phyloP scores from a whole-genome alignment of 2,888 invertebrate genomes.

The Halictus ligatus region DNA sequence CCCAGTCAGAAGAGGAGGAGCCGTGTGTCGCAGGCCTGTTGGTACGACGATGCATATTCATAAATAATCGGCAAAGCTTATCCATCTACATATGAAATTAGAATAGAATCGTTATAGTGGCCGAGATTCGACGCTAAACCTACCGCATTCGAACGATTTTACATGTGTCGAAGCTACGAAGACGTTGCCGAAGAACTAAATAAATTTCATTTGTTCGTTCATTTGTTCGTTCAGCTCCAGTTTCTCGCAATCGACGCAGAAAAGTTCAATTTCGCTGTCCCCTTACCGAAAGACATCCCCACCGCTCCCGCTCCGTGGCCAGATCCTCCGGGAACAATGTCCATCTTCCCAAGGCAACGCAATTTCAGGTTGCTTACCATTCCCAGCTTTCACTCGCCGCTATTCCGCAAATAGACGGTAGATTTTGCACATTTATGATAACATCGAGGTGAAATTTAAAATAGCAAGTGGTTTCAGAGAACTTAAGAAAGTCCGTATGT shows the following conservation, averaged over 20 bases:
- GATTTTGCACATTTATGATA: background rate
- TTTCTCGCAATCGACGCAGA: background rate
- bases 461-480: background rate
- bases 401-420: background rate
- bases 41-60: background rate
- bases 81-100: background rate
- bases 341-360: background rate
- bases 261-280: background rate
- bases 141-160: no score
- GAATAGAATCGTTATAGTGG: background rate
- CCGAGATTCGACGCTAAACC: background rate
- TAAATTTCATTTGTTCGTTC: no score
- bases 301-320: background rate
- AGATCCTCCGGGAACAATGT: background rate
- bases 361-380: background rate
- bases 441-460: no score
- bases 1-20: background rate
- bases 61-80: background rate
- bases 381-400: background rate
- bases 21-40: slow-evolving; percentile 16
- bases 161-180: no score
- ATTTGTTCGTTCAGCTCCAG: background rate
- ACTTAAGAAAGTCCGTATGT: background rate
- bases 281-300: background rate
- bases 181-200: no score